Percentiles rank a stretch among this genome's conserved stretches.
Conservation (phyloP, 2,888 invertebrate genomes). For the Eupithecia exiguata region DNA sequence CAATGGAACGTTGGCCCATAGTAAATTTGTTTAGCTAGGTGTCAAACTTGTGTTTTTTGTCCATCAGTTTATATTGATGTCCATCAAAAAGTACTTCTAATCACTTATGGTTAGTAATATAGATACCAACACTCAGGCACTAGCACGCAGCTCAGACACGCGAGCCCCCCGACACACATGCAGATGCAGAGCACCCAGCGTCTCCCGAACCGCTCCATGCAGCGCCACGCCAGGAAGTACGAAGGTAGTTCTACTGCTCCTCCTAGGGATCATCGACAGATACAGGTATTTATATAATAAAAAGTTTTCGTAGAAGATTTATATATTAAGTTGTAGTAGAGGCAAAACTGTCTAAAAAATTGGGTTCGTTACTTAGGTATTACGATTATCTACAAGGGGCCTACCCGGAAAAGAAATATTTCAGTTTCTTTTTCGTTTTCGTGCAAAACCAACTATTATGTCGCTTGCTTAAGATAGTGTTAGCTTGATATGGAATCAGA, state of each 20-base stretch:
- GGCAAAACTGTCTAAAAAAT: too few species aligned
- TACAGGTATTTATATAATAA: neutral
- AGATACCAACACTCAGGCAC: slow-evolving; percentile 85
- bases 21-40: too few species aligned
- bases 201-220: slow-evolving; percentile 86
- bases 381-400: too few species aligned
- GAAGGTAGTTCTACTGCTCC: slow-evolving; percentile 86
- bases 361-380: too few species aligned
- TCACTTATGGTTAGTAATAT: neutral
- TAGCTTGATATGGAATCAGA: too few species aligned
- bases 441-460: too few species aligned
- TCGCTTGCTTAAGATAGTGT: too few species aligned
- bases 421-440: too few species aligned
- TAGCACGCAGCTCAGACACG: slow-evolving; percentile 86
- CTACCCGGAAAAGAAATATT: too few species aligned
- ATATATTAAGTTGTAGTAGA: too few species aligned
- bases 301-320: too few species aligned
- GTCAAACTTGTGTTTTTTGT: neutral
- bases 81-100: neutral
- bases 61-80: neutral
- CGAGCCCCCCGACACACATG: slow-evolving; percentile 86
- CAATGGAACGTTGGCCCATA: too few species aligned
- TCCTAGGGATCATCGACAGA: slow-evolving; percentile 66
- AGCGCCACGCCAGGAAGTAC: slow-evolving; percentile 86
- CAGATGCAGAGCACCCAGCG: slow-evolving; percentile 86